phyloP scores from a whole-genome alignment of 2,113 vertebrate species.

The Zosterops pallidus region DNA sequence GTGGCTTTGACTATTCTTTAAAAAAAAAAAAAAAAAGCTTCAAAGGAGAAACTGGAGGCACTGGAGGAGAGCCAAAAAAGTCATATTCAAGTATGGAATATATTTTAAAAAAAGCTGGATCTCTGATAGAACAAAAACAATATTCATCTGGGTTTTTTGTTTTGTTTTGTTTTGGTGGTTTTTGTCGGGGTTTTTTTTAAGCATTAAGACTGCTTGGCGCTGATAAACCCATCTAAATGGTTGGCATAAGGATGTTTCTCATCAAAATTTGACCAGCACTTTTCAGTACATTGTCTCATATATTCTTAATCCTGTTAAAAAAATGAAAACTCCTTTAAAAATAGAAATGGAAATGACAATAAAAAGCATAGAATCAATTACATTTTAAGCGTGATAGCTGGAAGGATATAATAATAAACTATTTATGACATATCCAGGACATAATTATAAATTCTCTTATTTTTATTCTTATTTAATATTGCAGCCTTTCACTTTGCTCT shows the following conservation, averaged over 20 bases:
- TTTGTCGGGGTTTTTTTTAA: background rate
- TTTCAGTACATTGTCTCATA: background rate
- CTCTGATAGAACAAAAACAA: background rate
- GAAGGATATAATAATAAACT: background rate
- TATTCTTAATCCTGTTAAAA: background rate
- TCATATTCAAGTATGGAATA: background rate
- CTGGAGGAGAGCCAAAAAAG: constrained; percentile 16
- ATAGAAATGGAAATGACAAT: background rate
- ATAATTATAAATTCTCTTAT: background rate
- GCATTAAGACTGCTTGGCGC: background rate
- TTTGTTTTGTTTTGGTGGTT: background rate
- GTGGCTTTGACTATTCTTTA: background rate
- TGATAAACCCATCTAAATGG: background rate
- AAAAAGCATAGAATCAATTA: background rate
- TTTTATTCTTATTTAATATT: background rate
- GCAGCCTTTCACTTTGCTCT: background rate
- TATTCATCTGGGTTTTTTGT: background rate
- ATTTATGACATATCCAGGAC: background rate
- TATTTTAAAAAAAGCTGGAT: background rate
- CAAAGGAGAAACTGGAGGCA: constrained; percentile 34
- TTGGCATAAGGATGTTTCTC: background rate
- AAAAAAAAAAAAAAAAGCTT: background rate
- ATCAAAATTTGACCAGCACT: background rate
- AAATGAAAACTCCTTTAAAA: background rate
- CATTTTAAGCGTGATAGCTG: background rate